Base-by-base conservation (phyloP, 2,888 invertebrate species). In the Yponomeuta plumbellus region DNA sequence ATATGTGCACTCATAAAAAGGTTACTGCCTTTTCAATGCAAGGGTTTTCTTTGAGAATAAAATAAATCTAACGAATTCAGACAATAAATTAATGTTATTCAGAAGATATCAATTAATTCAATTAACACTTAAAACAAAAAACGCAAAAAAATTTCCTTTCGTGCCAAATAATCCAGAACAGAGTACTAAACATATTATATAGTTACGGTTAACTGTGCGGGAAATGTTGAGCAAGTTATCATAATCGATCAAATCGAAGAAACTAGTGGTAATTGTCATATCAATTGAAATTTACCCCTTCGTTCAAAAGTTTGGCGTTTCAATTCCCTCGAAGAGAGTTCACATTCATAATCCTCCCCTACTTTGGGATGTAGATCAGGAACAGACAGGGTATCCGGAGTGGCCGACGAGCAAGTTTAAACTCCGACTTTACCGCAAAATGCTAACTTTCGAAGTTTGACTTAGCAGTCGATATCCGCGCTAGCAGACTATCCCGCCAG, bases 391-490 rank as follows among this genome's bases (percentile, higher is more conserved):
- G 17, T 52, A 52, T 52, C 44, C 44, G 44, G 17, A 52, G 44
- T 52, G 44, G 44, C 44, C 44, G 17, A 52, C 17, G 44, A 52
- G 44, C 44, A 52, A 52, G 44, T 52, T 52, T 61, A 66, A 66
- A 66, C 57, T 86, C 84, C 74, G 68, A 70, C 73, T 72, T 78
- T 56, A 65, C 80, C 78, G 76, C 83, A 81, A 83, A 88, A 82
- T 81, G 84, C 80, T 83, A 79, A 78, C 85, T 84, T 83, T 72
- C 74, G 72, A 76, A 85, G 80, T 85, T 84, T 84, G 84, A 88
- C 86, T 86, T 86, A 86, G 84, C 85, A 81, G 83, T 80, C 83
- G 86, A 87, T 86, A 85, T 84, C 82, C 75, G 78, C 82, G 81
- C 85, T 86, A 83, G 81, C 78, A 34, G 26, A 17, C 73, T 34